Evolutionary conservation across 2,888 invertebrate species (phyloP).

Genomic region (Dryadula phaetusa): DNA sequence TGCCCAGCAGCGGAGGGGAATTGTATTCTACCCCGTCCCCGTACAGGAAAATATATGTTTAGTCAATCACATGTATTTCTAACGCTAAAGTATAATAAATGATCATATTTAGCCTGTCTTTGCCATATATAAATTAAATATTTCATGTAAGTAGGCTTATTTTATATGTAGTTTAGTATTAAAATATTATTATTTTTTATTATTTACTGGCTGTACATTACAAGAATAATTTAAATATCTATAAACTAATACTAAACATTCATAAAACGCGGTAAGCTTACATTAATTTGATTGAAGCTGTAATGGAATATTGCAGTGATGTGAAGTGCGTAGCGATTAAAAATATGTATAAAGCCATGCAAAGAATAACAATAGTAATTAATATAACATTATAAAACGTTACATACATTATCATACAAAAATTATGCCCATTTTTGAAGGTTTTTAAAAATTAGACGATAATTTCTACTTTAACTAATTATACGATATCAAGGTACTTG

Average conservation of each 20-base stretch:
- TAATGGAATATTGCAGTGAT: constrained; percentile 19
- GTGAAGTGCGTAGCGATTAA: not conserved
- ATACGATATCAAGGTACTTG: too few relatives aligned
- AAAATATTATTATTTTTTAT: too few relatives aligned
- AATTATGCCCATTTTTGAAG: not conserved
- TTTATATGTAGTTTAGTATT: too few relatives aligned
- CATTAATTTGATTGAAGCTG: constrained; percentile 15
- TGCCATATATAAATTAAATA: too few relatives aligned
- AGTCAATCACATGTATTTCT: too few relatives aligned
- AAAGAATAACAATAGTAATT: not conserved
- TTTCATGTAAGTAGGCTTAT: too few relatives aligned
- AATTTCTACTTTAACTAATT: not conserved
- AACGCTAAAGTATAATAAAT: too few relatives aligned
- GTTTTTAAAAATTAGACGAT: not conserved
- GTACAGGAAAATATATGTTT: too few relatives aligned
- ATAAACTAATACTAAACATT: not conserved
- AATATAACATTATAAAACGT: not conserved
- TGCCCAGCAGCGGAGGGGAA: too few relatives aligned
- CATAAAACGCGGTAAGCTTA: not conserved
- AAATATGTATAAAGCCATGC: not conserved
- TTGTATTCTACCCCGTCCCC: too few relatives aligned
- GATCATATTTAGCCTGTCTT: too few relatives aligned
- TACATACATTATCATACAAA: not conserved
- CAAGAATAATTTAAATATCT: not conserved
- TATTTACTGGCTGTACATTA: not conserved